Evolutionary conservation across 2,888 invertebrate species (phyloP).

Genomic region (Siphonodentalium dalli): DNA sequence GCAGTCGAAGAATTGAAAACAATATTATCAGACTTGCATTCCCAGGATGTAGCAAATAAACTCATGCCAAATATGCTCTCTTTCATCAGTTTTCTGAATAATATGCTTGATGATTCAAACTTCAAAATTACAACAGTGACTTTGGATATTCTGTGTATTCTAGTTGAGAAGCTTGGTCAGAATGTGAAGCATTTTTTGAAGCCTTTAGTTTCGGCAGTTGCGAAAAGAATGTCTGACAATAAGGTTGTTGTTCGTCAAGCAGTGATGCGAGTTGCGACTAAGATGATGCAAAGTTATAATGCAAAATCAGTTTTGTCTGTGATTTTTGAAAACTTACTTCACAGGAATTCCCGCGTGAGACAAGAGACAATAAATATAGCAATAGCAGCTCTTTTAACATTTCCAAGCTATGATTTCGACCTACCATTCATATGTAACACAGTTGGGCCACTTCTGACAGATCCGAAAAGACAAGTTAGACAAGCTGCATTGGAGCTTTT

Average conservation of each 20-base stretch:
- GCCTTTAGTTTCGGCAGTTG: constrained; percentile 66
- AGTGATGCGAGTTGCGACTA: constrained; percentile 67
- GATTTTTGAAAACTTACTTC: constrained; percentile 67
- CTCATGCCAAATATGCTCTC: constrained; percentile 73
- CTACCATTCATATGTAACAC: constrained; percentile 65
- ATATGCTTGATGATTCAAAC: constrained; percentile 72
- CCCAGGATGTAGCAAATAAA: constrained; percentile 44
- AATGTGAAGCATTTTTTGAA: constrained; percentile 66
- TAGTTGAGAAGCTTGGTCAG: constrained; percentile 65
- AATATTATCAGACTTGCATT: constrained; percentile 65
- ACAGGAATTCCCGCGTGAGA: constrained; percentile 70
- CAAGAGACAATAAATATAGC: constrained; percentile 80
- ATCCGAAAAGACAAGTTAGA: constrained; percentile 77
- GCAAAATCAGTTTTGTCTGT: constrained; percentile 70
- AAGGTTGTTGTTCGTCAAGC: constrained; percentile 68
- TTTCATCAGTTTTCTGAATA: constrained; percentile 72
- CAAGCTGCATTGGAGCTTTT: constrained; percentile 82
- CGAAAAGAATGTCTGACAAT: constrained; percentile 67
- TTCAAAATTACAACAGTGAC: constrained; percentile 68
- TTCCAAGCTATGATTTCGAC: constrained; percentile 80
- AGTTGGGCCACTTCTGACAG: constrained; percentile 67
- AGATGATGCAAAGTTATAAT: constrained; percentile 68
- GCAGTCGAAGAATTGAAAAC: constrained; percentile 71
- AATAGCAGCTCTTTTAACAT: constrained; percentile 79
- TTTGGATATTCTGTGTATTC: constrained; percentile 66